Base-by-base conservation (phyloP, 2,888 invertebrate species). In the Lithophane socia region DNA sequence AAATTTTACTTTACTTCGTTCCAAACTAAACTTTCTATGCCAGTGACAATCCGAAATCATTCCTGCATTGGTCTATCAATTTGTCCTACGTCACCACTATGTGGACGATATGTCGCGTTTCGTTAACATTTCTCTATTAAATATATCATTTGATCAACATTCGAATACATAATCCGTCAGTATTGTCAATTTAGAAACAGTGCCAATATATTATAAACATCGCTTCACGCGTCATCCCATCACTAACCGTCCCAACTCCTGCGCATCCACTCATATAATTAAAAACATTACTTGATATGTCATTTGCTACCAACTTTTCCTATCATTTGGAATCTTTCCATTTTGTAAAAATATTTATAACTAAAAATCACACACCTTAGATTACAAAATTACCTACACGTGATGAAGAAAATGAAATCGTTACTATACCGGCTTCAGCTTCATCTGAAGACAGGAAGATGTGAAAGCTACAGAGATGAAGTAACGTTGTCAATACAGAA, bases 251-350 rank as follows among this genome's bases (percentile, higher is more conserved):
- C 89, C 89, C 82, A 81, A 84, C 71, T 76, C 64, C 64, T n/a
- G 66, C 90, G 76, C 91, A 88, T 87, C 87, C 88, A 88, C 90
- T 92, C 91, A 91, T 92, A 91, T 93, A 94, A 94, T 94, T 90
- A 91, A 91, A 95, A 96, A 95, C 94, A 93, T 94, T 94, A 94
- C 93, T 92, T 96, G 96, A 96, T 96, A 96, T 96, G 96, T 96
- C 92, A 96, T 95, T 95, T 94, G 92, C 96, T 96, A 95, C 93
- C 94, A 89, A 91, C 92, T 88, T 91, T 91, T 88, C 87, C 93
- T 92, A 93, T 88, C 92, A 95, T 96, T 96, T 96, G 96, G 96
- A 96, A 96, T 96, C 96, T 96, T 96, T 96, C 96, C 94, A 91
- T 73, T 91, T 87, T 92, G 92, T 92, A 94, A 94, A 93, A 95